Conservation (phyloP, 2,797 vertebrate genomes). For the Acropternis orthonyx region DNA sequence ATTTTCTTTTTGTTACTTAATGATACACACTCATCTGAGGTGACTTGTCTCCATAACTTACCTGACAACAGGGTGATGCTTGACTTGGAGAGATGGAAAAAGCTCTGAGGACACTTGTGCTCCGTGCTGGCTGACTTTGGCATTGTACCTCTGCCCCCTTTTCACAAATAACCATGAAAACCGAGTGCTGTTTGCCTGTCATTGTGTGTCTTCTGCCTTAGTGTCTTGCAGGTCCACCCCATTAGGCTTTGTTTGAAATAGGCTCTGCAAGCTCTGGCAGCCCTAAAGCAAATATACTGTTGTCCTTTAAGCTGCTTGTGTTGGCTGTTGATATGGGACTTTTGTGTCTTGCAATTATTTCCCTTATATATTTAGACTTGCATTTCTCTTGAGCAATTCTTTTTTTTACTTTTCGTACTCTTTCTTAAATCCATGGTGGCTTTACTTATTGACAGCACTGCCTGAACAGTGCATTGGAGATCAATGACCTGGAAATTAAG, state of each 20-base stretch:
- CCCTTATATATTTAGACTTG: not conserved
- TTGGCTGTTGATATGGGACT: not conserved
- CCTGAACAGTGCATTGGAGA: not conserved
- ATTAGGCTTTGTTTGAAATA: not conserved
- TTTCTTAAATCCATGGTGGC: not conserved
- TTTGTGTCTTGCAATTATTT: not conserved
- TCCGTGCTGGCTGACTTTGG: not conserved
- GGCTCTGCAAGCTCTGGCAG: not conserved
- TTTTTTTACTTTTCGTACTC: not conserved
- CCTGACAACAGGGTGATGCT: not conserved
- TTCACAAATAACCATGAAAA: not conserved
- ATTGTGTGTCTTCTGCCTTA: not conserved
- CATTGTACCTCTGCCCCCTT: not conserved
- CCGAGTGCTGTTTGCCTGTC: not conserved
- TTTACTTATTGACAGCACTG: not conserved
- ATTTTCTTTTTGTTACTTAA: not conserved
- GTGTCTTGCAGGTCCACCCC: not conserved
- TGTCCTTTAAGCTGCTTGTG: not conserved
- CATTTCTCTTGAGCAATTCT: not conserved
- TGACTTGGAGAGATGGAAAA: not conserved
- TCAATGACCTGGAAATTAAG: slow-evolving; percentile 53
- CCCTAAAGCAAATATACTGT: slow-evolving; percentile 7
- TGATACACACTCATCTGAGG: not conserved
- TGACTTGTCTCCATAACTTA: not conserved
- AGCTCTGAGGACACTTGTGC: not conserved